Evolutionary conservation across 2,888 invertebrate species (phyloP), one percentile per base, ranked within the genome.

Genomic region (Netelia inedita): DNA sequence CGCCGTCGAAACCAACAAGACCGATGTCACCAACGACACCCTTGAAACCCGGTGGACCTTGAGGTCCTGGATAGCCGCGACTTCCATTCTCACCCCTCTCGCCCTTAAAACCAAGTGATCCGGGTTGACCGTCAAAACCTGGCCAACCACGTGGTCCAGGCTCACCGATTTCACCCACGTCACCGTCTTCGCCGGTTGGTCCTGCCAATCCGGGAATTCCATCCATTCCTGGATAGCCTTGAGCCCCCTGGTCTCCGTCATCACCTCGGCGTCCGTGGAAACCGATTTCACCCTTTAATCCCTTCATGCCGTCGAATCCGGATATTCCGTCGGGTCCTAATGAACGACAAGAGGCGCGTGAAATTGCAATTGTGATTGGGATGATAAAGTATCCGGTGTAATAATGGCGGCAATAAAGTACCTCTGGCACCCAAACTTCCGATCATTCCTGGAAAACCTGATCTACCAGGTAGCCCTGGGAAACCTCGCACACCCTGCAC

Each of bases 11-110:
- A 6, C 97, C 97, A 72, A 95, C 94, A 79, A 95, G 95, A 16
- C 98, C 98, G 91, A 95, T 95, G 59, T 95, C 95, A 19, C 97
- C 97, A 1, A 92, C 85, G 11, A 92, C 87, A 0, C 97, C 97
- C 1, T 91, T 89, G 6, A 93, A 89, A 9, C 97, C 97, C 2
- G 94, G 91, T 9, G 88, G 90, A 0, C 97, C 97, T 85, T 94
- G 94, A 10, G 91, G 92, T 16, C 98, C 98, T 0, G 95, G 94
- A 1, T 93, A 90, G 1, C 98, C 98, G 83, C 95, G 95, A 59
- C 95, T 94, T 82, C 98, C 98, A 73, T 95, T 95, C 83, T 95
- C 95, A 84, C 98, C 98, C 16, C 94, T 94, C 91, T 97, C 96
- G 88, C 98, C 98, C 94, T 96, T 96, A 8, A 95, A 94, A 46